Conservation (phyloP, 2,888 invertebrate species). For the Vesta saturnalis region DNA sequence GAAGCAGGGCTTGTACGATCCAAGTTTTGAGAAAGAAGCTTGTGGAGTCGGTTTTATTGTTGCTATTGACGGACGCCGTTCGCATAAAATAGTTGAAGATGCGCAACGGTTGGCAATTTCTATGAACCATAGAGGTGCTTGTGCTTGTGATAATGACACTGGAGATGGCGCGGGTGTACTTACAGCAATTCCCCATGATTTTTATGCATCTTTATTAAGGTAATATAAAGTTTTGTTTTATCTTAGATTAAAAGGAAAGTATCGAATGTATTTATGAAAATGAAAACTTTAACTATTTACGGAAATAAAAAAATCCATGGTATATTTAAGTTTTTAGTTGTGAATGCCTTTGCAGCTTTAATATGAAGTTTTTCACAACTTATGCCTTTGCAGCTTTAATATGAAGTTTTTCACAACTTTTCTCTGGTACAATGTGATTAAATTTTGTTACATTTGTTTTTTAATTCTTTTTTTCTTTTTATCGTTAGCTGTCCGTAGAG, state of each 20-base stretch:
- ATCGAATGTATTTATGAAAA: neutral
- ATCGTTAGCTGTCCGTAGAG: too few species aligned
- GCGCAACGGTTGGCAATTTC: constrained; percentile 93
- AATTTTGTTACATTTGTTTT: too few species aligned
- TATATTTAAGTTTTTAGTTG: too few species aligned
- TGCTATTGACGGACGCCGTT: constrained; percentile 93
- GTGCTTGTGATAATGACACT: constrained; percentile 99
- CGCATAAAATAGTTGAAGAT: constrained; percentile 97
- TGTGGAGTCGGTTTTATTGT: constrained; percentile 99
- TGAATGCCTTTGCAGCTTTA: too few species aligned
- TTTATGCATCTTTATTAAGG: constrained; percentile 88
- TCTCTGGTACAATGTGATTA: too few species aligned
- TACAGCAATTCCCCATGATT: constrained; percentile 94
- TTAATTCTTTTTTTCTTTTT: too few species aligned
- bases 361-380: too few species aligned
- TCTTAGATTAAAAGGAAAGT: neutral
- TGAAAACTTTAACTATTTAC: neutral
- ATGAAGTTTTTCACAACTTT: too few species aligned
- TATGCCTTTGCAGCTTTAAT: too few species aligned
- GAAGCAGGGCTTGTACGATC: constrained; percentile 96
- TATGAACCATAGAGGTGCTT: constrained; percentile 99
- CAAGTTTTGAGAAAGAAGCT: constrained; percentile 94
- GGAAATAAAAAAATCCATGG: too few species aligned
- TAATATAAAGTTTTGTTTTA: constrained; percentile 57
- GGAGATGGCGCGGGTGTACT: constrained; percentile 99